phyloP scores from a whole-genome alignment of 2,888 invertebrate species.

The Sinotaia quadrata region DNA sequence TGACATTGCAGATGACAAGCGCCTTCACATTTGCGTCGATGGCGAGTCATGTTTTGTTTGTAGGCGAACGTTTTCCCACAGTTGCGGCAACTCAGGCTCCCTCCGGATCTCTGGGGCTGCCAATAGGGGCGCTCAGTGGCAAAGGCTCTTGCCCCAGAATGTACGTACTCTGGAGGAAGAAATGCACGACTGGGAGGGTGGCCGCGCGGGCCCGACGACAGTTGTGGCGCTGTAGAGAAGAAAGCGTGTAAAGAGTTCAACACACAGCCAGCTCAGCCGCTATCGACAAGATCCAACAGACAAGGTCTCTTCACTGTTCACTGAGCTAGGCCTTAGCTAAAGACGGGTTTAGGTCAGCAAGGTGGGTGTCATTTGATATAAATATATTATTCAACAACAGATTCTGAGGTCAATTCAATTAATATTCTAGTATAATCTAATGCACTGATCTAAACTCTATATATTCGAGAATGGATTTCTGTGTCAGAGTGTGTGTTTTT shows the following conservation, averaged over 20 bases:
- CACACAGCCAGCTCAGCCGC: too few species aligned
- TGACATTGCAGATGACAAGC: conserved; percentile 12
- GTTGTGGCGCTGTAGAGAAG: not conserved
- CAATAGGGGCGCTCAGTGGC: not conserved
- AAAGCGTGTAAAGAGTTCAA: not conserved
- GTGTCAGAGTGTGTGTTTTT: too few species aligned
- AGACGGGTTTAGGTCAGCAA: too few species aligned
- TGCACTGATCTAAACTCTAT: too few species aligned
- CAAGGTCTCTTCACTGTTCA: too few species aligned
- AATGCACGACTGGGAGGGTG: not conserved
- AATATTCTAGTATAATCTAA: too few species aligned
- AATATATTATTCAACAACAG: too few species aligned
- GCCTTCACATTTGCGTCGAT: conserved; percentile 34
- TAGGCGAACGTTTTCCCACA: conserved; percentile 34
- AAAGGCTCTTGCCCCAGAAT: not conserved
- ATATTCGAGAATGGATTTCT: too few species aligned
- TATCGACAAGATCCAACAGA: too few species aligned
- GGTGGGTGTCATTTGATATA: too few species aligned
- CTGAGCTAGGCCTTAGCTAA: too few species aligned
- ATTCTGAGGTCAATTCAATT: too few species aligned
- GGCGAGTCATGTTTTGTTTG: conserved; percentile 27
- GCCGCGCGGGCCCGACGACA: not conserved
- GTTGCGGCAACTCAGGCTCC: conserved; percentile 25
- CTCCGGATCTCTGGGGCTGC: not conserved
- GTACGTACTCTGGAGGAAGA: not conserved